phyloP scores from a whole-genome alignment of 2,888 invertebrate species.

The Eristalinus sepulchralis region DNA sequence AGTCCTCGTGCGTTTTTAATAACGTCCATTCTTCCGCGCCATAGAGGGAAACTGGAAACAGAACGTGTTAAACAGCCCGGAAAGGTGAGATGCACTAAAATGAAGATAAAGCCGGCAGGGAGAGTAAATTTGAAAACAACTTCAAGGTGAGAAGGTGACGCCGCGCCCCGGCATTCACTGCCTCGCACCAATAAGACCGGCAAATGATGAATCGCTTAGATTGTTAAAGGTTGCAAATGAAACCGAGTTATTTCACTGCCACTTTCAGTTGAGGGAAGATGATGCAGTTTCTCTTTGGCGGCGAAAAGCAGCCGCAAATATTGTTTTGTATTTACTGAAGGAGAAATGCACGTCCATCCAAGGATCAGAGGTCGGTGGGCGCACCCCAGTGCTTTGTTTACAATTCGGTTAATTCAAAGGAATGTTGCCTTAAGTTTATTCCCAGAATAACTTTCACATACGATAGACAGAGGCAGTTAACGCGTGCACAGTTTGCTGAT shows the following conservation, averaged over 20 bases:
- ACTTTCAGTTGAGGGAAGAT: conserved; percentile 23
- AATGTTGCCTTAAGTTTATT: no score
- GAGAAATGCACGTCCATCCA: not conserved
- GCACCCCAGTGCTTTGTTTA: no score
- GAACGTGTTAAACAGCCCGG: not conserved
- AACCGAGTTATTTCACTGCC: conserved; percentile 32
- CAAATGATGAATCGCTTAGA: conserved; percentile 4
- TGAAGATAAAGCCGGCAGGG: not conserved
- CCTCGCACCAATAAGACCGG: not conserved
- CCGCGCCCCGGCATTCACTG: not conserved
- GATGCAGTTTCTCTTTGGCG: conserved; percentile 20
- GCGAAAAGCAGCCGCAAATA: not conserved
- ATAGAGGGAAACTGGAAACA: no score
- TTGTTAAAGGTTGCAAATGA: conserved; percentile 25
- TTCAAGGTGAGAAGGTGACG: conserved; percentile 58
- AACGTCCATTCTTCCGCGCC: no score
- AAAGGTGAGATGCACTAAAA: not conserved
- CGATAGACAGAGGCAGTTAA: no score
- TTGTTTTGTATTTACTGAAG: conserved; percentile 27
- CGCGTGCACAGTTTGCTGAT: no score
- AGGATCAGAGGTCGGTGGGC: not conserved
- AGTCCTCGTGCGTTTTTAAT: no score
- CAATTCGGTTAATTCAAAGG: no score
- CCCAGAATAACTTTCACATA: no score
- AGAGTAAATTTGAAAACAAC: conserved; percentile 42